Base-by-base conservation (phyloP, 2,113 vertebrate genomes). In the Puntigrus tetrazona region DNA sequence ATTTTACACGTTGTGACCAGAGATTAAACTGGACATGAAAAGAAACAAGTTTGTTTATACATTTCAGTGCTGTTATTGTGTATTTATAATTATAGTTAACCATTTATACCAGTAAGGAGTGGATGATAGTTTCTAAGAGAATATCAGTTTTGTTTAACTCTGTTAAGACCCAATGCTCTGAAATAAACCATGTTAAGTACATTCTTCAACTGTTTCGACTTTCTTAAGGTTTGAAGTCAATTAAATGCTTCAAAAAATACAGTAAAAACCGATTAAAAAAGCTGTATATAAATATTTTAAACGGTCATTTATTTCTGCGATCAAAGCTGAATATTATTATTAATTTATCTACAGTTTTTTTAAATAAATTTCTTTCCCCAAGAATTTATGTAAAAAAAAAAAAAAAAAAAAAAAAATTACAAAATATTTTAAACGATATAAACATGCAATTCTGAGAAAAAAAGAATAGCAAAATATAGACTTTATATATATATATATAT, bases 101-200 rank as follows among this genome's bases (percentile, higher is more conserved):
- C 82, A 65, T 89, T 91, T 89, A 76, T 89, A 80, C 85, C 65
- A 76, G 78, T 27, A 29, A 70, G 59, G 59, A 81, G 52, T 86
- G 50, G 45, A 27, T 45, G 70, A 45, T 76, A 29, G 20, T 72
- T 78, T 83, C 22, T 75, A 82, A 86, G 47, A 89, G 81, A 89
- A 87, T 63, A 82, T 45, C 84, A 11, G 83, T 90, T 88, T 89
- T 87, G 80, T 82, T 91, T 78, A 29, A 80, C 47, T 63, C 81
- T 91, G 89, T 92, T 86, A 84, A 87, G 73, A 86, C 82, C 84
- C 50, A 84, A 79, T 85, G n/a, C 73, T 84, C 85, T 87, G 14
- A 74, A 93, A 92, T 93, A 92, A 92, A 93, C 82, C n/a, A 34
- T 75, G 70, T 90, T 88, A 81, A 82, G 89, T 87, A 87, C 59